Evolutionary conservation across 2,888 invertebrate species (phyloP), one percentile per base, ranked within the genome.

Genomic region (Nomada hirtipes): DNA sequence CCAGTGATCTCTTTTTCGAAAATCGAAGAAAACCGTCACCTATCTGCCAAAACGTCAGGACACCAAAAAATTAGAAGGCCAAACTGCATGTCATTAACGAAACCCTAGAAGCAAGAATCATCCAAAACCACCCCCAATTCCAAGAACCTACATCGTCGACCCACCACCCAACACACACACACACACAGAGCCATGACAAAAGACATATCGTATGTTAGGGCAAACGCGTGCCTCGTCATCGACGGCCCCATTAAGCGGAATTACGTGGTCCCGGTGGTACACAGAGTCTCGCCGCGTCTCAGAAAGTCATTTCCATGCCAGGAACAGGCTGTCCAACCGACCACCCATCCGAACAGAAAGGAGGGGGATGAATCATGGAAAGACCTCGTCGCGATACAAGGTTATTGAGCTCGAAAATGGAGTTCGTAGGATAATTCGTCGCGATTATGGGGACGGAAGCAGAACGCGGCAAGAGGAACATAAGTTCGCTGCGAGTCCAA

Each of bases 321-420:
- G 65, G 71, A 70, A 26, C 74, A 47, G 57, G 64, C 47, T 44
- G 44, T 44, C 63, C 57, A 61, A 47, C n/a, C 20, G 2, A 4
- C 26, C 26, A 15, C 2, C 57, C 61, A 15, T 13, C 63, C 10
- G 47, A 20, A 4, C 9, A 13, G 20, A 20, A 65, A 13, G 61
- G 4, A 23, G 50, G 53, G 36, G 36, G 76, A 63, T 74, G 63
- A 63, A 47, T 23, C 23, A 44, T 26, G 13, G 15, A 20, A 44
- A 71, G 79, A 68, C 76, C 73, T 72, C 72, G 47, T 79, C 77
- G 70, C 70, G 78, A 11, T 75, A 77, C 79, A 77, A 73, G 84
- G 85, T 83, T 83, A 87, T 88, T 82, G 82, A 73, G 79, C 64
- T 64, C 50, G 78, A 55, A 67, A 76, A 76, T 44, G 23, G 29